Evolutionary conservation across 2,113 vertebrate species (phyloP), one percentile per base, ranked within the genome.

Genomic region (Cisticola juncidis): DNA sequence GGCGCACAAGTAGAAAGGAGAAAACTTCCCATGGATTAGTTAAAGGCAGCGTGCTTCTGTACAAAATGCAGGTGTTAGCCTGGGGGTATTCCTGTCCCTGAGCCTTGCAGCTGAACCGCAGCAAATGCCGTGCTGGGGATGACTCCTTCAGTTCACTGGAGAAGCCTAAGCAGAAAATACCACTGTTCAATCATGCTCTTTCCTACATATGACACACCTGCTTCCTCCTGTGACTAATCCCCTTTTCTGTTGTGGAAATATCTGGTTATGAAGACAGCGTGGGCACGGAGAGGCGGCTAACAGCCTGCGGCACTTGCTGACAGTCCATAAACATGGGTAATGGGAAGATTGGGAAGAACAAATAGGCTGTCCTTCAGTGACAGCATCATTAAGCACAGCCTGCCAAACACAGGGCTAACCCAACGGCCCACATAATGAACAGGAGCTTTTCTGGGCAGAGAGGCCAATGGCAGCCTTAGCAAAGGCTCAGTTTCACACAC

Each of bases 201-300:
- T 87, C 87, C 87, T 56, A 72, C 21, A 70, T 65, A 33, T 85
- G 87, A 66, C 84, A 95, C 94, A 95, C 91, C 91, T 97, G 93
- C 87, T 95, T 91, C 84, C 71, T 95, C 62, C 94, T 56, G 73
- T 94, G 94, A 95, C 93, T 96, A 96, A 97, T 94, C 64, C 74
- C 60, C 44, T 91, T 94, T 91, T 92, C 91, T 92, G 83, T 12
- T 62, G 61, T 13, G 31, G 92, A 95, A 96, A 94, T 83, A 92
- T 60, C 78, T 92, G 70, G 84, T 89, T 84, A 85, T 65, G 86
- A 94, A 91, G 77, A 69, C 56, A 23, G 83, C 2, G 18, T 87
- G 91, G 81, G 89, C 86, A 82, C 3, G 2, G 73, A 48, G 42
- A 62, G 81, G 71, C 1, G 0, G 53, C 83, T 74, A 44, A 68